phyloP scores from a whole-genome alignment of 2,113 vertebrate genomes.

The Cyanoliseus patagonus region DNA sequence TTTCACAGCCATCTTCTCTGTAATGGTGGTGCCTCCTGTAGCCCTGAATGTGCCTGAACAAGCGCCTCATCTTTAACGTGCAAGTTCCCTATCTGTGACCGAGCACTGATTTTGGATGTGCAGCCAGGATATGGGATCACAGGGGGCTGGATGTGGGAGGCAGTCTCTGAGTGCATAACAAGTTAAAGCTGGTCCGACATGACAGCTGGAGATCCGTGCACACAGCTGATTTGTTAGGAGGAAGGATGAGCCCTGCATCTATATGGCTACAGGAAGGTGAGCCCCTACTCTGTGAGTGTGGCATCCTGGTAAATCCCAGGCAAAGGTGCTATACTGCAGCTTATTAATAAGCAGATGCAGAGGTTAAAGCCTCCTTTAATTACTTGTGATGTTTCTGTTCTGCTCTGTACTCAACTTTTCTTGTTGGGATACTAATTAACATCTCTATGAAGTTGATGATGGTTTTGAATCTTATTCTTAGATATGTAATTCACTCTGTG shows the following conservation, averaged over 20 bases:
- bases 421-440: background rate
- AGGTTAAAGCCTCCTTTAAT: background rate
- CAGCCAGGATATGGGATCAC: background rate
- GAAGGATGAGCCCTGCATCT: background rate
- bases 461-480: background rate
- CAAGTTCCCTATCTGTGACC: background rate
- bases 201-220: background rate
- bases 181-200: background rate
- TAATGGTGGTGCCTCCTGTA: background rate
- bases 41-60: background rate
- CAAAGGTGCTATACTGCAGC: background rate
- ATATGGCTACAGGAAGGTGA: background rate
- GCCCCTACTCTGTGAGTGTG: background rate
- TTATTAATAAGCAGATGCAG: background rate
- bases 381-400: background rate
- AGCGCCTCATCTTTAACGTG: background rate
- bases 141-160: background rate
- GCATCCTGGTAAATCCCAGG: background rate
- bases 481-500: background rate
- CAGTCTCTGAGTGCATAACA: background rate
- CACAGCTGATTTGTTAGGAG: background rate
- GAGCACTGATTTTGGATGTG: background rate
- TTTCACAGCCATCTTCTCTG: background rate
- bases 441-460: background rate
- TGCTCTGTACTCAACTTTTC: background rate